Evolutionary conservation across 2,888 invertebrate genomes (phyloP), one percentile per base, ranked within the genome.

Genomic region (Drosophila anomalata): DNA sequence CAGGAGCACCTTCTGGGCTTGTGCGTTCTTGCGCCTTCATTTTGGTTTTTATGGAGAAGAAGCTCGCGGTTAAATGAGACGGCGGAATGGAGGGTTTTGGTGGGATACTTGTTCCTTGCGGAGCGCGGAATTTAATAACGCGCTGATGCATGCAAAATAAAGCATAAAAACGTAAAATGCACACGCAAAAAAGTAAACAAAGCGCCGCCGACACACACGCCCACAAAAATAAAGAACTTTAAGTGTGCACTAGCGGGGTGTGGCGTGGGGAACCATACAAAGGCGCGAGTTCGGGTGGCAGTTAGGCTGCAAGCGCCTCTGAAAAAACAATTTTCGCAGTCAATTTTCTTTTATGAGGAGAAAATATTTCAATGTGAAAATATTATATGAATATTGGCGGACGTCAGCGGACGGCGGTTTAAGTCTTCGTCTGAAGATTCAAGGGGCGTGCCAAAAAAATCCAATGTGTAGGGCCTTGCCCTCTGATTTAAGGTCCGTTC

Each of bases 121-220:
- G 75, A 58, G 66, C 74, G 44, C 55, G 83, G 83, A 83, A 83
- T 83, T 83, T 83, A 83, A 83, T 83, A 83, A 89, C 74, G 82
- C 86, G 82, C 85, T 87, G 88, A 83, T 83, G 83, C 89, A 83
- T 83, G 83, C 88, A 89, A 79, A 89, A 88, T 86, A 84, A 75
- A 86, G 86, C 82, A 87, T 79, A 84, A 89, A 83, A 89, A 87
- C 69, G 71, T 75, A 85, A 84, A 88, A 74, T 81, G 83, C 86
- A 89, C 72, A 79, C 72, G 69, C 71, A 69, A 76, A 73, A 72
- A 69, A 76, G 84, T 75, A 83, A 87, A 87, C 87, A 88, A 86
- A 83, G 60, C 79, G 61, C 65, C 62, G 20, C 17, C 20, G 20
- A 55, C 29, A 42, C 22, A 63, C 57, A 54, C 17, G 53, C 31